Evolutionary conservation across 2,797 vertebrate species (phyloP).

Genomic region (Nannoperca australis): DNA sequence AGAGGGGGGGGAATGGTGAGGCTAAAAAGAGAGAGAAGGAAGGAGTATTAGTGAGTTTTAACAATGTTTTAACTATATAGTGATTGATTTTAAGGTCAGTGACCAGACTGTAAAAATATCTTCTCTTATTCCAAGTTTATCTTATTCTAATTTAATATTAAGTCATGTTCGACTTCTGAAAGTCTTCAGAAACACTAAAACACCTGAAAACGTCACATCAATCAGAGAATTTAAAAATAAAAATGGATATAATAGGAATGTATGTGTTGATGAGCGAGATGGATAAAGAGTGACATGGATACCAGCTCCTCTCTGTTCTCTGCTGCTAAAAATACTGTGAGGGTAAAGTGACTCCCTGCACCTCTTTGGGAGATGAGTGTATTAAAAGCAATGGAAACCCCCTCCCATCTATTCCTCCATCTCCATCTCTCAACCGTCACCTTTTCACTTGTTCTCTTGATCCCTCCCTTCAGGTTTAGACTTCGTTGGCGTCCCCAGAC

Average conservation of each 20-base stretch:
- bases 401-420: slow-evolving; percentile 45
- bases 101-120: rapidly evolving
- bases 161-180: not conserved
- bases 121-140: not conserved
- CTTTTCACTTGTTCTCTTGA: slow-evolving; percentile 59
- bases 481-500: not conserved
- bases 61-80: not conserved
- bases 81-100: not conserved
- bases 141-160: not conserved
- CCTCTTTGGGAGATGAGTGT: slow-evolving; percentile 63
- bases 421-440: slow-evolving; percentile 50
- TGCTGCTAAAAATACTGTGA: slow-evolving; percentile 67
- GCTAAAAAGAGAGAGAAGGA: slow-evolving; percentile 33
- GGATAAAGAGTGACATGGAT: slow-evolving; percentile 39
- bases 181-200: not conserved
- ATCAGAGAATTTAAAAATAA: not conserved
- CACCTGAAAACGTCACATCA: not conserved
- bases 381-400: slow-evolving; percentile 65
- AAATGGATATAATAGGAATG: not conserved
- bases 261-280: slow-evolving; percentile 7
- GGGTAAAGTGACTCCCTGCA: slow-evolving; percentile 66
- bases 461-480: slow-evolving; percentile 49
- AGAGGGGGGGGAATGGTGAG: not conserved
- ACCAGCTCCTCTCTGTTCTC: slow-evolving; percentile 47
- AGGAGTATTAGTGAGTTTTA: not conserved